These are phyloP conservation scores for Xestobium rufovillosum DNA, from an alignment of 2,888 invertebrate genomes.

Conservation along the genomic window DNA sequence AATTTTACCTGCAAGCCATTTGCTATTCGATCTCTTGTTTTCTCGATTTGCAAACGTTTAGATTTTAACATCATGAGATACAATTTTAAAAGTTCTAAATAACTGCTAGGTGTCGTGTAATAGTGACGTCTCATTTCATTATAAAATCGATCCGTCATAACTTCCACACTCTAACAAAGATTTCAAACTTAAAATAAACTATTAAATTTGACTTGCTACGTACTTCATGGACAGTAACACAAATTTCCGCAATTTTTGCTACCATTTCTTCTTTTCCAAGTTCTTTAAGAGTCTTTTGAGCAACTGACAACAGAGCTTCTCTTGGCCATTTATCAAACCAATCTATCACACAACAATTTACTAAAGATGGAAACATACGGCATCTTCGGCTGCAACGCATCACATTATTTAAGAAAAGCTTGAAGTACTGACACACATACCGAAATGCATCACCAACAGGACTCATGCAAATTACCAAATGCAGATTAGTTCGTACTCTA, in stretches of 20 bases:
- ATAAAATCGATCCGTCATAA: constrained; percentile 68
- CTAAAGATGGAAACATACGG: constrained; percentile 89
- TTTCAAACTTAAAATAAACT: neutral
- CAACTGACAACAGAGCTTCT: constrained; percentile 79
- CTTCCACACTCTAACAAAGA: constrained; percentile 61
- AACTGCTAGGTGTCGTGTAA: constrained; percentile 89
- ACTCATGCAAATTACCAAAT: constrained; percentile 84
- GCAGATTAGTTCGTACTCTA: constrained; percentile 73
- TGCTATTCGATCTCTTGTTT: constrained; percentile 59
- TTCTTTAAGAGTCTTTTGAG: constrained; percentile 60
- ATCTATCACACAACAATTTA: constrained; percentile 91
- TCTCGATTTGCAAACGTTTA: constrained; percentile 61
- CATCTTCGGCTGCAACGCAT: constrained; percentile 61
- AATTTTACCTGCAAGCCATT: constrained; percentile 59
- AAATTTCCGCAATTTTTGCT: constrained; percentile 53
- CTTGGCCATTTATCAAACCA: constrained; percentile 92
- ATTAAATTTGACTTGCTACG: constrained; percentile 3
- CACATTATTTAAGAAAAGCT: constrained; percentile 15
- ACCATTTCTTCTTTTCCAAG: constrained; percentile 48
- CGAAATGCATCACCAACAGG: constrained; percentile 84
- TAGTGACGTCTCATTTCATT: constrained; percentile 77
- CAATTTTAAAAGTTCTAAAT: constrained; percentile 75
- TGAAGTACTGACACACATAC: constrained; percentile 35
- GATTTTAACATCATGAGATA: constrained; percentile 63
- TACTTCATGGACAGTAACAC: constrained; percentile 66